Conservation (phyloP, 2,113 vertebrate genomes). For the Pampusana beccarii region DNA sequence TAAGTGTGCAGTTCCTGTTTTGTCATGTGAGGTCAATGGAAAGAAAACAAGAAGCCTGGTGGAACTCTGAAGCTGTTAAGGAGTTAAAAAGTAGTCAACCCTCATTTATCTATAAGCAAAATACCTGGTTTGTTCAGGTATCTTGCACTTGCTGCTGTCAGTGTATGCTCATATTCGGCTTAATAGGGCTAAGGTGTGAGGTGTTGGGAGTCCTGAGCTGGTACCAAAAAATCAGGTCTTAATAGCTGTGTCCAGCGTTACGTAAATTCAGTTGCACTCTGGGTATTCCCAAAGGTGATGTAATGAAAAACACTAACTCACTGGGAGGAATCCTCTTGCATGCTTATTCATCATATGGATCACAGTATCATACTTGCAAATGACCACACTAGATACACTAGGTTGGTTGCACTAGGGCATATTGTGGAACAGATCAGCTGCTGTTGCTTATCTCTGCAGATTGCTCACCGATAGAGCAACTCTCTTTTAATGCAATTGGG, state of each 20-base stretch:
- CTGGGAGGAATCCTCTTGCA: neutral
- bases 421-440: neutral
- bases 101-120: neutral
- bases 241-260: neutral
- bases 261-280: neutral
- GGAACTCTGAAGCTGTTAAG: neutral
- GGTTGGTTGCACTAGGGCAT: neutral
- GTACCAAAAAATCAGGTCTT: neutral
- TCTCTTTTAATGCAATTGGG: neutral
- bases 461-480: neutral
- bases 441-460: neutral
- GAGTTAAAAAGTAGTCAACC: neutral
- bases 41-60: neutral
- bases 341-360: neutral
- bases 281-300: neutral
- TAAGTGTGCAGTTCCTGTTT: neutral
- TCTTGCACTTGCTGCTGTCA: neutral
- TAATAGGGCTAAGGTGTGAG: neutral
- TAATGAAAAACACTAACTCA: neutral
- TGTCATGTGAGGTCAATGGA: neutral
- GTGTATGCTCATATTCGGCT: neutral
- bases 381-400: neutral
- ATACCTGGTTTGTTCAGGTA: neutral
- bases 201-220: neutral
- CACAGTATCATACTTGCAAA: accelerated